Conservation (phyloP, 2,797 vertebrate species). For the Anabas testudineus region DNA sequence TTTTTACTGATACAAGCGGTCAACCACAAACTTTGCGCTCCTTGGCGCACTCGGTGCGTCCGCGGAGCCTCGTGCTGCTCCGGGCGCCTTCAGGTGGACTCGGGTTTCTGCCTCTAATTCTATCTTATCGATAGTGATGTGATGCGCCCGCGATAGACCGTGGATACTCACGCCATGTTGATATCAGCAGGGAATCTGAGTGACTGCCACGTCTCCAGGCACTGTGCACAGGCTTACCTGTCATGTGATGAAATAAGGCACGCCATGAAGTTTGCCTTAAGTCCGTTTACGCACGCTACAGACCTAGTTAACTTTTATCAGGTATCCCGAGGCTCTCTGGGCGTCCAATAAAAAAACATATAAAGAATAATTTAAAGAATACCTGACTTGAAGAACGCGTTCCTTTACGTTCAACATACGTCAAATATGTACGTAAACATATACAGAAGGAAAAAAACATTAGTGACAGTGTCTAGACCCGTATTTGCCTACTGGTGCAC, state of each 20-base stretch:
- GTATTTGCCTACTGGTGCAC: neutral
- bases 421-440: constrained; percentile 37
- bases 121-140: neutral
- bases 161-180: constrained; percentile 8
- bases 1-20: neutral
- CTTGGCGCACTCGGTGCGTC: neutral
- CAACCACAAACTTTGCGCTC: constrained; percentile 16
- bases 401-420: constrained; percentile 14
- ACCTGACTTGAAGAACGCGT: no score
- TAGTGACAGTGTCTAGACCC: neutral
- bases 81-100: constrained; percentile 29
- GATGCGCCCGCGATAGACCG: neutral
- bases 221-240: constrained; percentile 31
- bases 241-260: constrained; percentile 46
- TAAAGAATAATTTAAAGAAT: no score
- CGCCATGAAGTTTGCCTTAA: constrained; percentile 49
- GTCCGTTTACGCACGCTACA: constrained; percentile 14
- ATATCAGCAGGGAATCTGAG: constrained; percentile 24
- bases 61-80: neutral
- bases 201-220: constrained; percentile 7
- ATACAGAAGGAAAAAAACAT: neutral
- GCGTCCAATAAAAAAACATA: neutral
- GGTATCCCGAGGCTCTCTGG: neutral
- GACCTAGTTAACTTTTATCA: neutral
- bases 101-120: neutral